Percentiles rank a stretch among this genome's conserved stretches.
Evolutionary conservation across 2,113 vertebrate species (phyloP).

Genomic region (Psittacula cyanocephala): DNA sequence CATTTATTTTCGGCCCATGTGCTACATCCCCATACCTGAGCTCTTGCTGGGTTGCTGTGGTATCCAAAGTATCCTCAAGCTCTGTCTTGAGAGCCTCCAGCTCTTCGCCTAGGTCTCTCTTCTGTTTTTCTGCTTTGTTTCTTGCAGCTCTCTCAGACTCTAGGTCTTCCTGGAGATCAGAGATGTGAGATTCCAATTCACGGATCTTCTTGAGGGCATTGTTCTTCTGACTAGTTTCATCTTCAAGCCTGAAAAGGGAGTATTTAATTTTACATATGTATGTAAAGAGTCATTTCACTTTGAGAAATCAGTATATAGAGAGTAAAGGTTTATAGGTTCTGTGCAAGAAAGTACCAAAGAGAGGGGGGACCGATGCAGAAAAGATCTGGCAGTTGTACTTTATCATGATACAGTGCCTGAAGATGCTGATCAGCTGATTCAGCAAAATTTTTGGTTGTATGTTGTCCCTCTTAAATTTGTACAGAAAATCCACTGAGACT

Average conservation of each 20-base stretch:
- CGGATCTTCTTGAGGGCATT: slow-evolving; percentile 86
- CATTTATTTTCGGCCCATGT: neutral
- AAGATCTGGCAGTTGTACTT: neutral
- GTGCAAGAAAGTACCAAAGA: neutral
- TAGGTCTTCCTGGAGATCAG: slow-evolving; percentile 92
- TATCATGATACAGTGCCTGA: neutral
- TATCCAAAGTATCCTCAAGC: slow-evolving; percentile 94
- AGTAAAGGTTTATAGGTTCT: neutral
- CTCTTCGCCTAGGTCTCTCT: slow-evolving; percentile 90
- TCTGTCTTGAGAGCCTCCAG: slow-evolving; percentile 90
- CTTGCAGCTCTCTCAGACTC: slow-evolving; percentile 83
- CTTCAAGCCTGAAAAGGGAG: slow-evolving; percentile 80
- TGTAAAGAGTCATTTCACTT: neutral
- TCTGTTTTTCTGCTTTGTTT: slow-evolving; percentile 88
- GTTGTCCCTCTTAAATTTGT: neutral
- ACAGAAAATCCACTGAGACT: neutral
- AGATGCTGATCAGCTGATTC: neutral
- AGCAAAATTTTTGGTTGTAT: neutral
- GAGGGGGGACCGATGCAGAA: neutral
- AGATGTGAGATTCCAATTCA: slow-evolving; percentile 87
- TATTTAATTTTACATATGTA: neutral
- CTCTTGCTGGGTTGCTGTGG: slow-evolving; percentile 91
- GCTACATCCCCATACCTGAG: slow-evolving; percentile 78
- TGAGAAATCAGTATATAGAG: neutral
- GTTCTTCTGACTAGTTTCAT: slow-evolving; percentile 87